A percentile compares a stretch with the other conserved stretches of the same genome.
These are phyloP conservation scores for Strigamia transsilvanica DNA, from an alignment of 2,888 invertebrate genomes.

Conservation along the genomic window DNA sequence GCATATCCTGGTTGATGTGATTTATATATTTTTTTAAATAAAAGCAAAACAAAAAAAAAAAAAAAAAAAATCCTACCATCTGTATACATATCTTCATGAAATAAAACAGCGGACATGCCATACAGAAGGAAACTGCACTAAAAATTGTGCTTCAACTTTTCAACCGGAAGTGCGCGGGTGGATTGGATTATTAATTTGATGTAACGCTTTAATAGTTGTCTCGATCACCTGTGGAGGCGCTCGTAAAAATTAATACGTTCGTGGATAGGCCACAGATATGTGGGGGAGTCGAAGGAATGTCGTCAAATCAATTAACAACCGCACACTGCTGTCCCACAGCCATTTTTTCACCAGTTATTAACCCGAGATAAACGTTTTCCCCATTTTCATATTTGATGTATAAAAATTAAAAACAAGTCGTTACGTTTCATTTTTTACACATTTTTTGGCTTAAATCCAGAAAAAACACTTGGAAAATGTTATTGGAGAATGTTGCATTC, in stretches of 20 bases:
- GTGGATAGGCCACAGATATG: not conserved
- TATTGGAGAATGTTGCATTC: not conserved
- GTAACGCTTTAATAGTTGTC: constrained; percentile 29
- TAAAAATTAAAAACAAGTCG: not conserved
- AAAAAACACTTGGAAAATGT: not conserved
- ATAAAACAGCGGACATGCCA: constrained; percentile 36
- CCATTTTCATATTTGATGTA: not conserved
- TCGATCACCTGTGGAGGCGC: constrained; percentile 37
- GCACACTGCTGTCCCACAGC: no score
- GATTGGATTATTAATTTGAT: constrained; percentile 24
- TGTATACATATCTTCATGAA: not conserved
- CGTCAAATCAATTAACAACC: constrained; percentile 24
- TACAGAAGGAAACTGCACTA: constrained; percentile 28
- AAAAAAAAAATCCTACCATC: not conserved
- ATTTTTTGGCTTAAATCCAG: constrained; percentile 24
- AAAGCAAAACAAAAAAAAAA: not conserved
- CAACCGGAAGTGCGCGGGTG: constrained; percentile 18
- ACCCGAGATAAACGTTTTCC: no score
- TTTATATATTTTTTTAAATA: not conserved
- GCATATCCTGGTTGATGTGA: constrained; percentile 28
- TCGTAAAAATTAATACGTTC: constrained; percentile 26
- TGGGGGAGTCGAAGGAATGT: constrained; percentile 4
- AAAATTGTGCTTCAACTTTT: constrained; percentile 3
- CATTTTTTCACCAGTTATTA: no score
- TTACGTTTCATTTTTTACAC: not conserved